Conservation (phyloP, 2,888 invertebrate genomes). For the Lymantria dispar region DNA sequence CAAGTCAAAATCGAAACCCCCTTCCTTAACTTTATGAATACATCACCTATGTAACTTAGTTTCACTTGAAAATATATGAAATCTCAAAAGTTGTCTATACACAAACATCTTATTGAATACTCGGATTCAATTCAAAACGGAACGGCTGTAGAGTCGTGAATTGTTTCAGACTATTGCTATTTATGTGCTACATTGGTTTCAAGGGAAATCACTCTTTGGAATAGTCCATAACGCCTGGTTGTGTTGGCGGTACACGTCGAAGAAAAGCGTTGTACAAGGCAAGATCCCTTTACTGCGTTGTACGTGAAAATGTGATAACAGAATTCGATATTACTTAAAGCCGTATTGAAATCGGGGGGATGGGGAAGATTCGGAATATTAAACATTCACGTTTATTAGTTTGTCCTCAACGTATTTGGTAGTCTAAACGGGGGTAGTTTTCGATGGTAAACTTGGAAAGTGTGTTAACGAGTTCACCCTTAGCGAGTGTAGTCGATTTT, state of each 20-base stretch:
- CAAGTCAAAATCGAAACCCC: conserved; percentile 9
- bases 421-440: conserved; percentile 75
- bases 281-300: conserved; percentile 47
- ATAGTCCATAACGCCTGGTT: conserved; percentile 70
- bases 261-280: conserved; percentile 40
- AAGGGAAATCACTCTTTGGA: conserved; percentile 78
- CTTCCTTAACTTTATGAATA: conserved; percentile 26
- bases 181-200: conserved; percentile 82
- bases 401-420: conserved; percentile 76
- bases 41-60: conserved; percentile 25
- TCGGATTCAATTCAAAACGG: conserved; percentile 47
- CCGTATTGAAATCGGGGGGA: conserved; percentile 66
- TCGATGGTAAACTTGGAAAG: conserved; percentile 71
- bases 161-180: conserved; percentile 80
- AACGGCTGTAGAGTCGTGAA: conserved; percentile 64
- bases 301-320: conserved; percentile 41
- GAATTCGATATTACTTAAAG: conserved; percentile 57
- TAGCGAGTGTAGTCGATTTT: conserved; percentile 56
- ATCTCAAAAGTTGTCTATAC: conserved; percentile 32
- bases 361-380: conserved; percentile 74
- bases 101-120: conserved; percentile 36
- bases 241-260: conserved; percentile 27
- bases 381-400: conserved; percentile 82
- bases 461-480: conserved; percentile 74
- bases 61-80: conserved; percentile 25